phyloP scores from a whole-genome alignment of 1,140 invertebrate genomes.

The Notospermus geniculatus region DNA sequence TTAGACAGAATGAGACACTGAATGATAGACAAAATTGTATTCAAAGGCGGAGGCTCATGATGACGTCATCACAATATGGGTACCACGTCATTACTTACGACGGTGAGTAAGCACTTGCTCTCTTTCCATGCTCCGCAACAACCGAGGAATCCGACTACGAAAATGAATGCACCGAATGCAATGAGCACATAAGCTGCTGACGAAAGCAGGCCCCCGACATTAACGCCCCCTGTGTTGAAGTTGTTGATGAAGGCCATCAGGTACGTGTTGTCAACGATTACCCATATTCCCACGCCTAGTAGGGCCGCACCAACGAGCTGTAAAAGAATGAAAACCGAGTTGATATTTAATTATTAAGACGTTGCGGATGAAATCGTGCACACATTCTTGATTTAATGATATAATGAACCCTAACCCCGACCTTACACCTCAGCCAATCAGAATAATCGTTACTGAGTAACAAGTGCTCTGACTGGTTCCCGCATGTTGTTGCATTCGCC shows the following conservation, averaged over 20 bases:
- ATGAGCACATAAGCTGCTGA: constrained; percentile 62
- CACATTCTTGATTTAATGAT: neutral
- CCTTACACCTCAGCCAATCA: neutral
- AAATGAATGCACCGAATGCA: constrained; percentile 71
- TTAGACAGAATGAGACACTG: neutral
- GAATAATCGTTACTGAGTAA: no score
- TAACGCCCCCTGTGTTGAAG: constrained; percentile 55
- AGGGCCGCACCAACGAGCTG: constrained; percentile 69
- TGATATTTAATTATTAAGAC: neutral
- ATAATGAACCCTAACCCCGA: neutral
- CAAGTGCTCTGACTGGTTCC: no score
- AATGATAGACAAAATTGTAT: neutral
- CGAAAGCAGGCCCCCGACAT: constrained; percentile 26
- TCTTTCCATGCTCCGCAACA: constrained; percentile 84
- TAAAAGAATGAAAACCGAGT: constrained; percentile 32
- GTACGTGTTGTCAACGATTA: constrained; percentile 68
- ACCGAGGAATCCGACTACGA: constrained; percentile 81
- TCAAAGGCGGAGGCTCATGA: neutral
- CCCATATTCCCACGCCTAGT: constrained; percentile 70
- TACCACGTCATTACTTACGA: constrained; percentile 57
- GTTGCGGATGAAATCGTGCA: neutral
- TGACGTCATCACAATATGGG: neutral
- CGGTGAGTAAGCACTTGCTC: constrained; percentile 75
- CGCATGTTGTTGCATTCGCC: no score
- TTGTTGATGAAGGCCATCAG: constrained; percentile 66